These are phyloP conservation scores for Tuta absoluta DNA, from an alignment of 2,888 invertebrate genomes.

Conservation along the genomic window DNA sequence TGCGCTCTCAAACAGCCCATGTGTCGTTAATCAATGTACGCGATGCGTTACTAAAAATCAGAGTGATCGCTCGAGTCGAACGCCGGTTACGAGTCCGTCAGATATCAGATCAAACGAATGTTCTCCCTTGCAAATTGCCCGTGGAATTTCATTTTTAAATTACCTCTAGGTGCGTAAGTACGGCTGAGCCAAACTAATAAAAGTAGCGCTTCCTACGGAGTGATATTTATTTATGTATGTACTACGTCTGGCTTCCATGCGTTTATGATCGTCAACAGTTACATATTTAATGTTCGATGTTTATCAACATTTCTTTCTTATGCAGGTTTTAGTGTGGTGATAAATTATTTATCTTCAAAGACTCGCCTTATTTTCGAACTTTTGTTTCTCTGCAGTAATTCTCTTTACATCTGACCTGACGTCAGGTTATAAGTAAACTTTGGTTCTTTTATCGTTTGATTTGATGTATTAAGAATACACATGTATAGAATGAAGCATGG, in stretches of 20 bases:
- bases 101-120: slow-evolving; percentile 64
- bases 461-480: slow-evolving; percentile 50
- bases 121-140: slow-evolving; percentile 64
- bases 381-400: slow-evolving; percentile 68
- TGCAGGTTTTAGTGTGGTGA: slow-evolving; percentile 77
- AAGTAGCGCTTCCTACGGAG: slow-evolving; percentile 69
- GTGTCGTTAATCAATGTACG: slow-evolving; percentile 64
- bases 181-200: slow-evolving; percentile 66
- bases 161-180: slow-evolving; percentile 55
- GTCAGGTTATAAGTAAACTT: slow-evolving; percentile 62
- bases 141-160: slow-evolving; percentile 69
- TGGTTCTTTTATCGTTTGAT: slow-evolving; percentile 50
- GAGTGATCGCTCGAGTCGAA: slow-evolving; percentile 56
- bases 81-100: slow-evolving; percentile 43
- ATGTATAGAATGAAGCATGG: slow-evolving; percentile 43
- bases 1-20: slow-evolving; percentile 51
- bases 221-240: slow-evolving; percentile 72
- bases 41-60: slow-evolving; percentile 71
- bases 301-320: slow-evolving; percentile 82
- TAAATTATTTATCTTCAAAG: slow-evolving; percentile 81
- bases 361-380: slow-evolving; percentile 72
- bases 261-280: slow-evolving; percentile 80
- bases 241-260: slow-evolving; percentile 73
- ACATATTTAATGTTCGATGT: slow-evolving; percentile 81
- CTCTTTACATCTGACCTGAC: slow-evolving; percentile 61